phyloP scores from a whole-genome alignment of 2,797 vertebrate genomes.

The Gambusia yucatana region DNA sequence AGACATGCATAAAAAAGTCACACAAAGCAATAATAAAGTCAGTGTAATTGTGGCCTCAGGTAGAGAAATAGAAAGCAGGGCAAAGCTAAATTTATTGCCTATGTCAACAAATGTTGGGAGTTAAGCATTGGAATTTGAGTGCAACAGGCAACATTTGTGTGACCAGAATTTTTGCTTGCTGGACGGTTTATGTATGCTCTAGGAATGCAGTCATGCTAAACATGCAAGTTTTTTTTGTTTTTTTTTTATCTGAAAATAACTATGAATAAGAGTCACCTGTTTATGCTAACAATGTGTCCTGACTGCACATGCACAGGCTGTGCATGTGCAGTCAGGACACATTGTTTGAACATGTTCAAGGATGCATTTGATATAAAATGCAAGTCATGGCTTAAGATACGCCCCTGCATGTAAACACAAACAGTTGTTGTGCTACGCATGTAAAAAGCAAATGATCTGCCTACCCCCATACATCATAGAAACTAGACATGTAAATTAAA shows the following conservation, averaged over 20 bases:
- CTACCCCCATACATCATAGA: constrained; percentile 45
- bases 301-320: not conserved
- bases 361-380: not conserved
- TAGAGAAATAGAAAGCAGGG: constrained; percentile 32
- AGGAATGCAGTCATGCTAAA: not conserved
- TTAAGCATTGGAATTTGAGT: constrained; percentile 13
- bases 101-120: constrained; percentile 41
- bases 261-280: constrained; percentile 25
- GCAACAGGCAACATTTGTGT: constrained; percentile 13
- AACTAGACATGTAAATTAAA: constrained; percentile 45
- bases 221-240: constrained; percentile 4
- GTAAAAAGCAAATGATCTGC: constrained; percentile 11
- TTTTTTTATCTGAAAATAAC: not conserved
- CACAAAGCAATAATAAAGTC: constrained; percentile 37
- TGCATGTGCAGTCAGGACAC: no score
- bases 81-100: constrained; percentile 31
- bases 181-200: constrained; percentile 3
- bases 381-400: not conserved
- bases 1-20: constrained; percentile 35
- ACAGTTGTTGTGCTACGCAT: not conserved
- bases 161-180: not conserved
- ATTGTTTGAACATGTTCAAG: no score
- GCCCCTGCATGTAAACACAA: not conserved
- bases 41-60: constrained; percentile 49
- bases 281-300: not conserved